Evolutionary conservation across 2,113 vertebrate genomes (phyloP), one percentile per base, ranked within the genome.

Genomic region (Anhinga rufa): DNA sequence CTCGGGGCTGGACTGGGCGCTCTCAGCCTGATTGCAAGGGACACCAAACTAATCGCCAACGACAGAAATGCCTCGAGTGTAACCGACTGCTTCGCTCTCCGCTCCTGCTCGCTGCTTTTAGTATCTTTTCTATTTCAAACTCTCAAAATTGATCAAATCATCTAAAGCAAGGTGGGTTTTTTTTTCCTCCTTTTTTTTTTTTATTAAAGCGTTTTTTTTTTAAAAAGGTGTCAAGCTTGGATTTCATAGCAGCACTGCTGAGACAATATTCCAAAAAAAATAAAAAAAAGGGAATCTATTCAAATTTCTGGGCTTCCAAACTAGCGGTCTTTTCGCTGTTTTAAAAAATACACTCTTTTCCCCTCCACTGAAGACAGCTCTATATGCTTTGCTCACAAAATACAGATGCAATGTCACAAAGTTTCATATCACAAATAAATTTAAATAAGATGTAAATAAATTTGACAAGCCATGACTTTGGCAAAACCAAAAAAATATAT

Each of bases 391-490:
- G 94, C 85, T 97, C 87, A 88, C 89, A 96, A 97, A 97, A 98
- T 97, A 94, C 95, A 97, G 97, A 98, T 97, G 97, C 95, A 97
- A 97, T 62, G 92, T 98, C 98, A 97, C 92, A 97, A 98, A 97
- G 93, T 97, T 98, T 96, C 93, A 18, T 70, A 97, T 97, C 98
- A 98, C 98, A 98, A 91, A 97, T 97, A 98, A 98, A 98, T 98
- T 98, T 98, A 98, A 98, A 97, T 95, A 96, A 96, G 96, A 95
- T 98, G 96, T 96, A 97, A 98, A 97, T 95, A 98, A 97, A 97
- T 98, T 98, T 98, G 97, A 98, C 96, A 96, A 98, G 98, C 97
- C 98, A 98, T 97, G 97, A 97, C 98, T 99, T 99, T 98, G 99
- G 99, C 98, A 98, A 98, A 98, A 97, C 14, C 44, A 72, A 60